Percentiles rank a stretch among this genome's conserved stretches.
These are phyloP conservation scores for Cheilosia vulpina DNA, from an alignment of 2,888 invertebrate species.

Conservation along the genomic window DNA sequence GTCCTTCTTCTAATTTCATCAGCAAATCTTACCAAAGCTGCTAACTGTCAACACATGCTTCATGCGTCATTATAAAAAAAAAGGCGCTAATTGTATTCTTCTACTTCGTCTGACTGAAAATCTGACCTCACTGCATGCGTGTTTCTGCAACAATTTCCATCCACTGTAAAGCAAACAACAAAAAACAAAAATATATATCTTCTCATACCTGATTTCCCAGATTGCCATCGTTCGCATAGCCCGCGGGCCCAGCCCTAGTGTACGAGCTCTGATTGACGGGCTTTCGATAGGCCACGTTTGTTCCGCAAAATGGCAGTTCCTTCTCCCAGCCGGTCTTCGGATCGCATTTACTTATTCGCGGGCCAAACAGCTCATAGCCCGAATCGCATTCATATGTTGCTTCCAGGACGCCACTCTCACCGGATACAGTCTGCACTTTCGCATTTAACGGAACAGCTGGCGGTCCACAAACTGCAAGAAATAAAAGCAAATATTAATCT, in stretches of 20 bases:
- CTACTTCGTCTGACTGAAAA: background rate
- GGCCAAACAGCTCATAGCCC: conserved; percentile 94
- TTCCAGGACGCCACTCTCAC: conserved; percentile 85
- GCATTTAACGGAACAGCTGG: conserved; percentile 94
- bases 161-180: too few species aligned
- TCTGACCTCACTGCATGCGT: background rate
- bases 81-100: background rate
- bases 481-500: conserved; percentile 19
- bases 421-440: conserved; percentile 85
- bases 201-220: conserved; percentile 85
- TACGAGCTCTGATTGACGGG: conserved; percentile 96
- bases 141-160: too few species aligned
- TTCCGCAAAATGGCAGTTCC: conserved; percentile 94
- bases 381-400: conserved; percentile 94
- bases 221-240: conserved; percentile 95
- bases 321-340: conserved; percentile 90
- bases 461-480: conserved; percentile 87
- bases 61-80: background rate
- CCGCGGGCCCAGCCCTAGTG: conserved; percentile 91
- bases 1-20: background rate
- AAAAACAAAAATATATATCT: background rate
- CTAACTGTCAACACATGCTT: background rate
- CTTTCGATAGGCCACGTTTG: conserved; percentile 93
- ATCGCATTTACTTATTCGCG: conserved; percentile 88
- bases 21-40: too few species aligned